phyloP scores from a whole-genome alignment of 2,797 vertebrate genomes.

The Lacerta viridis region DNA sequence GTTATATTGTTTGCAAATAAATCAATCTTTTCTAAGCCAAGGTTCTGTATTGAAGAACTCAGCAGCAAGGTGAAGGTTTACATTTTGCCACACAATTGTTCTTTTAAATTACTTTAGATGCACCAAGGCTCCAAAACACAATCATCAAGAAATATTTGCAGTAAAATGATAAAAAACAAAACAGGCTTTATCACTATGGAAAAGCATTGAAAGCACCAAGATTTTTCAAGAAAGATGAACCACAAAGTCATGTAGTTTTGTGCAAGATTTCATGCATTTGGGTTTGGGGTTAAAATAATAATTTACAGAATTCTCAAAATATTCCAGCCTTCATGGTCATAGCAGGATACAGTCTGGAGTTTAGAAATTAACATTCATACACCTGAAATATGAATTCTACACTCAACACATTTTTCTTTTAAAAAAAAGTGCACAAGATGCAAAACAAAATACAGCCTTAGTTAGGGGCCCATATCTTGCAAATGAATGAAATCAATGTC shows the following conservation, averaged over 20 bases:
- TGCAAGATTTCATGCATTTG: conserved; percentile 52
- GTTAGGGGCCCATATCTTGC: neutral
- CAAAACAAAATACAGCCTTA: neutral
- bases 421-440: neutral
- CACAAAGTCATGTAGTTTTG: conserved; percentile 49
- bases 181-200: neutral
- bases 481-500: neutral
- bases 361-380: fast-evolving
- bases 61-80: conserved; percentile 19
- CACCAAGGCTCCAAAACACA: conserved; percentile 9
- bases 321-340: neutral
- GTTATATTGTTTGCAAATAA: conserved; percentile 5
- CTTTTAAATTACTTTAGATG: neutral
- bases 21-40: conserved; percentile 18
- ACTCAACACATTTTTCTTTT: neutral
- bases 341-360: fast-evolving
- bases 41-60: conserved; percentile 15
- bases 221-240: conserved; percentile 42
- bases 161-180: conserved; percentile 46
- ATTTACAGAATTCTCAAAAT: conserved; percentile 23
- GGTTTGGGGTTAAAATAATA: conserved; percentile 25
- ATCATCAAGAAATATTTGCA: neutral
- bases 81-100: conserved; percentile 23
- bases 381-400: neutral
- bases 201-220: conserved; percentile 51